A percentile compares a stretch with the other conserved stretches of the same genome.
phyloP scores from a whole-genome alignment of 1,140 invertebrate genomes.

The Patella vulgata region DNA sequence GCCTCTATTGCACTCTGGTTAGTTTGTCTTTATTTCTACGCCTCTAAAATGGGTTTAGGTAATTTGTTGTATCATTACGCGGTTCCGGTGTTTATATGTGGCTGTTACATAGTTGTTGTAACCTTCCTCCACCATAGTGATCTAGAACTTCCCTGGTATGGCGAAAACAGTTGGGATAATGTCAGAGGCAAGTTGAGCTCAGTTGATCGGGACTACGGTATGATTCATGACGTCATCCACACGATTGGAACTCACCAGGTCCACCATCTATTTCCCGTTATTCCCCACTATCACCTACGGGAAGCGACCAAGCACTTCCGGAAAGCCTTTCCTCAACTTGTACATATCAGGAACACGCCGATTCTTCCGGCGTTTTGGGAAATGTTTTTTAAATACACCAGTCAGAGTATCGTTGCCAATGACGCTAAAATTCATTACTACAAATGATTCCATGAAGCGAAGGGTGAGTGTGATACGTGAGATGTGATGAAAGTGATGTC shows the following conservation, averaged over 20 bases:
- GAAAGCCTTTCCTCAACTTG: slow-evolving; percentile 42
- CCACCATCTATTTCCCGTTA: slow-evolving; percentile 65
- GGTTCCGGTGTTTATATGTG: slow-evolving; percentile 52
- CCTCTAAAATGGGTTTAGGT: slow-evolving; percentile 22
- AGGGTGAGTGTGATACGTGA: too few relatives aligned
- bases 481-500: too few relatives aligned
- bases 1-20: slow-evolving; percentile 42
- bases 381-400: slow-evolving; percentile 44
- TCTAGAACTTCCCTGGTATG: slow-evolving; percentile 60
- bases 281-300: slow-evolving; percentile 65
- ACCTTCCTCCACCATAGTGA: slow-evolving; percentile 66
- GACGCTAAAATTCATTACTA: slow-evolving; percentile 35
- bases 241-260: slow-evolving; percentile 66
- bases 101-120: slow-evolving; percentile 55
- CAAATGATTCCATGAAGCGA: too few relatives aligned
- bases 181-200: slow-evolving; percentile 64
- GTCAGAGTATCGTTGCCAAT: slow-evolving; percentile 33
- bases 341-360: slow-evolving; percentile 22
- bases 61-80: slow-evolving; percentile 59
- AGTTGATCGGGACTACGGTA: slow-evolving; percentile 64
- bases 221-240: slow-evolving; percentile 63
- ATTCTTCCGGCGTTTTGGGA: slow-evolving; percentile 39
- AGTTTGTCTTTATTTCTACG: slow-evolving; percentile 40
- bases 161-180: slow-evolving; percentile 61
- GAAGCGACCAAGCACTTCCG: slow-evolving; percentile 59